Evolutionary conservation across 2,888 invertebrate species (phyloP).

Genomic region (Zhuqinia jingwanae): DNA sequence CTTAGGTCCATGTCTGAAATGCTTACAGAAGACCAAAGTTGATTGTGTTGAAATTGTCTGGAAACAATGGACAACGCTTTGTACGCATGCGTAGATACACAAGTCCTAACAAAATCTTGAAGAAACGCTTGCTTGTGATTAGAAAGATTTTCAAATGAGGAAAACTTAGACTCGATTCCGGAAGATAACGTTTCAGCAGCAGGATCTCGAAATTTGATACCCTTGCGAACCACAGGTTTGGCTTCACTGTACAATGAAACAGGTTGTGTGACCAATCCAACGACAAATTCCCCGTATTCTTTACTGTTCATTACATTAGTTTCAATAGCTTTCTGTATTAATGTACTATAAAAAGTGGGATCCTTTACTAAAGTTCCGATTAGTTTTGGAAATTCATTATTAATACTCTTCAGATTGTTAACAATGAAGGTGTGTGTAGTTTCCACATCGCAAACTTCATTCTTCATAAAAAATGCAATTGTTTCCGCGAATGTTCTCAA

Average conservation of each 20-base stretch:
- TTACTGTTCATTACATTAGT: conserved; percentile 55
- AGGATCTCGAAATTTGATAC: conserved; percentile 49
- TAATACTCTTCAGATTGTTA: conserved; percentile 44
- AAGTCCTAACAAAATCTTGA: conserved; percentile 46
- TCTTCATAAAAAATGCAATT: conserved; percentile 65
- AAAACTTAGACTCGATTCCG: neutral
- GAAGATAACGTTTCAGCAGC: neutral
- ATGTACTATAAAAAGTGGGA: conserved; percentile 42
- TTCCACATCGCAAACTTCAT: conserved; percentile 52
- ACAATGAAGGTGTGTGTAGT: conserved; percentile 66
- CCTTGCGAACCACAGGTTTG: conserved; percentile 35
- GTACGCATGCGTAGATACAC: conserved; percentile 23
- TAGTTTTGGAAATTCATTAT: conserved; percentile 69
- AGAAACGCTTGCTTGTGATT: conserved; percentile 60
- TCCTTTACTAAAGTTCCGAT: conserved; percentile 68
- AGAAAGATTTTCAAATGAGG: conserved; percentile 32
- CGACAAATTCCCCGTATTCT: conserved; percentile 68
- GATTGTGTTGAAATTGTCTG: conserved; percentile 22
- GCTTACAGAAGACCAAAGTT: conserved; percentile 54
- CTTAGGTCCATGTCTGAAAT: conserved; percentile 51
- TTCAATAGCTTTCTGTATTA: conserved; percentile 52
- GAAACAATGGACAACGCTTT: conserved; percentile 55
- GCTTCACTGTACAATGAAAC: conserved; percentile 37
- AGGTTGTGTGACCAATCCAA: conserved; percentile 50
- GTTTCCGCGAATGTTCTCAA: conserved; percentile 73